phyloP scores from a whole-genome alignment of 2,113 vertebrate species.

The Aspiorhynchus laticeps region DNA sequence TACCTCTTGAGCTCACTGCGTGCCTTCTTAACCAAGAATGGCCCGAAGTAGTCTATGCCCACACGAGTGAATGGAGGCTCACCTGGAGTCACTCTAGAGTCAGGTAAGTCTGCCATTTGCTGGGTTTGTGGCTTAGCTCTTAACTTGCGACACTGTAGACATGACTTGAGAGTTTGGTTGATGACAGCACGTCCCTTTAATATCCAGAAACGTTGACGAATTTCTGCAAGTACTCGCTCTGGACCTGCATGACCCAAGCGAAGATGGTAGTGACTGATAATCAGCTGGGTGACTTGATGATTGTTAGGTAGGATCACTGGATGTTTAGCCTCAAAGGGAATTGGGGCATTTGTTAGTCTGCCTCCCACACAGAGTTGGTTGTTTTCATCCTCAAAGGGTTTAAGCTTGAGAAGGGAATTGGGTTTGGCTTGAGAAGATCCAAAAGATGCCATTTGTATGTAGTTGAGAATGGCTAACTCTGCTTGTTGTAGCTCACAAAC shows the following conservation, averaged over 20 bases:
- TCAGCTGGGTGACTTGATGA: conserved; percentile 12
- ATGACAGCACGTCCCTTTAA: conserved; percentile 1
- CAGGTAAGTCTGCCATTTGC: conserved; percentile 11
- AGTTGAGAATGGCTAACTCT: too few relatives aligned
- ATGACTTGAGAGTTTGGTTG: not conserved
- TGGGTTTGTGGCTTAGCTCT: not conserved
- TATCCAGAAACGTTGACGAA: conserved; percentile 13
- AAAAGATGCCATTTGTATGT: too few relatives aligned
- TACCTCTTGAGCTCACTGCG: not conserved
- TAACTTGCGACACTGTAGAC: not conserved
- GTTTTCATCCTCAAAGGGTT: not conserved
- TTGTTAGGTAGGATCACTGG: not conserved
- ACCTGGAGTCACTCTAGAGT: not conserved
- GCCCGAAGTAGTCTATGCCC: not conserved
- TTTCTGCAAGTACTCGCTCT: too few relatives aligned
- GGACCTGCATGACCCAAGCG: not conserved
- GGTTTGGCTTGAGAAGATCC: too few relatives aligned
- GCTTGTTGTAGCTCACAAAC: too few relatives aligned
- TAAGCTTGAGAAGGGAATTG: too few relatives aligned
- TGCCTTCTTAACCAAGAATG: conserved; percentile 4
- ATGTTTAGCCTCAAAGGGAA: conserved; percentile 6
- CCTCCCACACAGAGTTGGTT: conserved; percentile 2
- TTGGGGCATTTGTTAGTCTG: conserved; percentile 7
- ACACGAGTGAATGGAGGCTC: not conserved
- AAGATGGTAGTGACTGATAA: conserved; percentile 7